phyloP scores from a whole-genome alignment of 2,797 vertebrate genomes.

The Myotis daubentonii region DNA sequence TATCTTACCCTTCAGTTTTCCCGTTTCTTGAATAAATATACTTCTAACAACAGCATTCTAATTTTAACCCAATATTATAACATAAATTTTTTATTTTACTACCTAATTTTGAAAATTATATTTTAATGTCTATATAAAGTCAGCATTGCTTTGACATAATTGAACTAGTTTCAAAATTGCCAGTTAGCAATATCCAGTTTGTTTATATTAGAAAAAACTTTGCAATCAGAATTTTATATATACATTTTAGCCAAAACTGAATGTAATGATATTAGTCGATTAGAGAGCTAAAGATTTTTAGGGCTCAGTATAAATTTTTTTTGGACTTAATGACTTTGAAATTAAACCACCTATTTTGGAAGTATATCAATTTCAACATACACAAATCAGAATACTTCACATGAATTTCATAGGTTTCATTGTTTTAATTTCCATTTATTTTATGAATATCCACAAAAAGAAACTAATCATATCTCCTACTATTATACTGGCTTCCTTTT shows the following conservation, averaged over 20 bases:
- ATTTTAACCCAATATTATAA: neutral
- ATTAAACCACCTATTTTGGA: neutral
- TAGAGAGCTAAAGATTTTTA: neutral
- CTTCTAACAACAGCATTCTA: neutral
- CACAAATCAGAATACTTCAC: neutral
- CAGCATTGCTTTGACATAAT: neutral
- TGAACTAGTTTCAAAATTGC: neutral
- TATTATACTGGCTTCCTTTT: neutral
- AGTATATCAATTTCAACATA: neutral
- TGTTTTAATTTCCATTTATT: conserved; percentile 26
- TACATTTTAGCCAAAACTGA: neutral
- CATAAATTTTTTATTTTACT: neutral
- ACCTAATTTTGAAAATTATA: neutral
- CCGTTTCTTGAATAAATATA: neutral
- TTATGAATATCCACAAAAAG: neutral
- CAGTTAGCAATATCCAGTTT: neutral
- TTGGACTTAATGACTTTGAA: neutral
- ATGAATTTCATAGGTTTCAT: neutral
- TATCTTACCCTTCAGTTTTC: neutral
- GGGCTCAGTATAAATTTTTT: neutral
- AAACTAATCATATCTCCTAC: neutral
- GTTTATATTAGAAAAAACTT: neutral
- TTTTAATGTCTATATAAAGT: neutral
- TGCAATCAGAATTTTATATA: neutral
- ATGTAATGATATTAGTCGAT: neutral